Percentiles rank a stretch among this genome's conserved stretches.
phyloP scores from a whole-genome alignment of 2,888 invertebrate genomes.

The Chrysolina americana region DNA sequence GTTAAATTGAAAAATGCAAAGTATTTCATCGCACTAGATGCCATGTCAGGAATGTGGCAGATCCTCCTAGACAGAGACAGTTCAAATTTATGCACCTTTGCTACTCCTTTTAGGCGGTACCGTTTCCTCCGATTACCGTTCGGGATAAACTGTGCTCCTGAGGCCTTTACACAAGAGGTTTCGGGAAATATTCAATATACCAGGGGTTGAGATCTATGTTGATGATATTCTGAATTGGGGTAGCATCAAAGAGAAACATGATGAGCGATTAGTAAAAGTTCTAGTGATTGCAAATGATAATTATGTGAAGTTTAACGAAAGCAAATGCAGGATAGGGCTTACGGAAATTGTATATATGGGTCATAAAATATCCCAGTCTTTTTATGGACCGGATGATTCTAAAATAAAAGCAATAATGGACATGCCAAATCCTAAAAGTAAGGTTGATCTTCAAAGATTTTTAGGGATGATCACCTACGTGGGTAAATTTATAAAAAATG shows the following conservation, averaged over 20 bases:
- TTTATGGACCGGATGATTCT: no score
- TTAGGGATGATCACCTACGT: no score
- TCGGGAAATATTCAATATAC: background rate
- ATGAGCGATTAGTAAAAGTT: background rate
- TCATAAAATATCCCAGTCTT: no score
- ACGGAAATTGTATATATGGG: no score
- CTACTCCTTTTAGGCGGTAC: slow-evolving; percentile 42
- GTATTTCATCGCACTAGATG: slow-evolving; percentile 41
- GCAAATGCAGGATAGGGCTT: no score
- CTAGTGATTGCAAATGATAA: no score
- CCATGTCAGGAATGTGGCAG: background rate
- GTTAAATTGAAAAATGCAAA: background rate
- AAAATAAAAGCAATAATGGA: no score
- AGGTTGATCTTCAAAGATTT: no score
- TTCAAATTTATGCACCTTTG: background rate
- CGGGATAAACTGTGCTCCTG: slow-evolving; percentile 35
- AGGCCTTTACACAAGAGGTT: slow-evolving; percentile 30
- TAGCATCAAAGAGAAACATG: background rate
- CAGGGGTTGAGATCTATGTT: background rate
- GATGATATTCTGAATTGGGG: background rate
- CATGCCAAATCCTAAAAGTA: no score
- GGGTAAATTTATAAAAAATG: no score
- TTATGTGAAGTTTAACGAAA: no score
- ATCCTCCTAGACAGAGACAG: background rate
- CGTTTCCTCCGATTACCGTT: slow-evolving; percentile 38